Percentiles rank a stretch among this genome's conserved stretches.
Evolutionary conservation across 2,113 vertebrate genomes (phyloP).

Genomic region (Psephotus haematonotus): DNA sequence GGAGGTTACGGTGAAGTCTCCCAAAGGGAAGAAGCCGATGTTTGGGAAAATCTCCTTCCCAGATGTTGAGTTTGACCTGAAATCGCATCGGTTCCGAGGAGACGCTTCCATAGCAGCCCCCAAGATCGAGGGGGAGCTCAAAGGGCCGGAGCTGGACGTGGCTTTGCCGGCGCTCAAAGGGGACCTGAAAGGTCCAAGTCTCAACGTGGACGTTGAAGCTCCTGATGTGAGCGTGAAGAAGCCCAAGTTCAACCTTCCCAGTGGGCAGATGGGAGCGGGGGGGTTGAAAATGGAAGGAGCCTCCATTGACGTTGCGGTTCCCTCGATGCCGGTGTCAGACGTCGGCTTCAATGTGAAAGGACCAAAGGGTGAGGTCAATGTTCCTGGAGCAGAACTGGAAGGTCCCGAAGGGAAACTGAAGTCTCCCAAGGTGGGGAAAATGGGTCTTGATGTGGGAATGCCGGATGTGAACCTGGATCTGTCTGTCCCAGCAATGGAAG

Average conservation of each 20-base stretch:
- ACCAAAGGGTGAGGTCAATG: conserved; percentile 57
- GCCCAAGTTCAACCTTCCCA: conserved; percentile 69
- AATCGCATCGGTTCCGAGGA: conserved; percentile 81
- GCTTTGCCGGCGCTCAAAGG: conserved; percentile 47
- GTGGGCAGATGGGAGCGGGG: conserved; percentile 38
- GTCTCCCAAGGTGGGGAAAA: conserved; percentile 42
- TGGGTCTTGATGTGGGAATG: conserved; percentile 28
- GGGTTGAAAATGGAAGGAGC: conserved; percentile 58
- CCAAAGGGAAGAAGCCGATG: conserved; percentile 84
- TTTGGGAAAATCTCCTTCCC: conserved; percentile 93
- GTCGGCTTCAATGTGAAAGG: conserved; percentile 16
- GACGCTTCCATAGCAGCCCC: conserved; percentile 71
- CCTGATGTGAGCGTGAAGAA: conserved; percentile 73
- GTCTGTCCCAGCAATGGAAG: not conserved
- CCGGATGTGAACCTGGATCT: not conserved
- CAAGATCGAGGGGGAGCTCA: conserved; percentile 69
- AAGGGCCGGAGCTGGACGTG: conserved; percentile 66
- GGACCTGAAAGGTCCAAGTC: not conserved
- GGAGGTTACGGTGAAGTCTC: conserved; percentile 50
- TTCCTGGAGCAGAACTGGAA: conserved; percentile 56
- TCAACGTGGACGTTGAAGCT: conserved; percentile 59
- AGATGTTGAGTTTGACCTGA: conserved; percentile 91
- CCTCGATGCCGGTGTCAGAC: accelerated
- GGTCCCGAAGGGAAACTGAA: conserved; percentile 67
- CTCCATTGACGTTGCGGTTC: not conserved